These are phyloP conservation scores for Apeira syringaria DNA, from an alignment of 2,888 invertebrate genomes.

Conservation along the genomic window DNA sequence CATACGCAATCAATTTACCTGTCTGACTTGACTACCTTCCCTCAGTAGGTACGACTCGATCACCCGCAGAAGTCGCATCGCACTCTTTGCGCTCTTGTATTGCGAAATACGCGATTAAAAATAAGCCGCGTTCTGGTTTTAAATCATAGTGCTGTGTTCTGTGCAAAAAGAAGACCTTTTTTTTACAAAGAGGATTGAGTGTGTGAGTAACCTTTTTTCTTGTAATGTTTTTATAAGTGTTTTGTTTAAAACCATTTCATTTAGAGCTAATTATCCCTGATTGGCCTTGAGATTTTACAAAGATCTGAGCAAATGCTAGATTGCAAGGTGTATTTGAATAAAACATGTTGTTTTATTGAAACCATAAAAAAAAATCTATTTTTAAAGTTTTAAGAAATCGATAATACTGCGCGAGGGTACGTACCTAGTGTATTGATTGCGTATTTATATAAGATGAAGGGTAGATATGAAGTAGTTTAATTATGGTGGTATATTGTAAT, in stretches of 20 bases:
- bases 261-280: no score
- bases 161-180: slow-evolving; percentile 40
- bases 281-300: slow-evolving; percentile 23
- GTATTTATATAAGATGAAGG: no score
- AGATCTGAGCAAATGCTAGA: slow-evolving; percentile 5
- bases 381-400: no score
- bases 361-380: no score
- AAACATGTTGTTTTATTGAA: no score
- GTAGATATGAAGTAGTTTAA: no score
- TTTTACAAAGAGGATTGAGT: slow-evolving; percentile 30
- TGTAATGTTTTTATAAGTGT: neutral
- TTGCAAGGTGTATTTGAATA: slow-evolving; percentile 3
- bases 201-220: slow-evolving; percentile 41
- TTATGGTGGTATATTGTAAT: no score
- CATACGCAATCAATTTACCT: slow-evolving; percentile 27
- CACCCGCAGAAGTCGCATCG: slow-evolving; percentile 2
- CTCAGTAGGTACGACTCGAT: slow-evolving; percentile 21
- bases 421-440: no score
- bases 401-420: no score
- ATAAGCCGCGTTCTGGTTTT: slow-evolving; percentile 17
- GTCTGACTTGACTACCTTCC: slow-evolving; percentile 9
- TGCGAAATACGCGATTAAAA: slow-evolving; percentile 19
- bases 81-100: slow-evolving; percentile 15
- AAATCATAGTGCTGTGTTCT: slow-evolving; percentile 34
- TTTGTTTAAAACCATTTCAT: no score